Evolutionary conservation across 2,113 vertebrate species (phyloP), one percentile per base, ranked within the genome.

Genomic region (Tragelaphus scriptus): DNA sequence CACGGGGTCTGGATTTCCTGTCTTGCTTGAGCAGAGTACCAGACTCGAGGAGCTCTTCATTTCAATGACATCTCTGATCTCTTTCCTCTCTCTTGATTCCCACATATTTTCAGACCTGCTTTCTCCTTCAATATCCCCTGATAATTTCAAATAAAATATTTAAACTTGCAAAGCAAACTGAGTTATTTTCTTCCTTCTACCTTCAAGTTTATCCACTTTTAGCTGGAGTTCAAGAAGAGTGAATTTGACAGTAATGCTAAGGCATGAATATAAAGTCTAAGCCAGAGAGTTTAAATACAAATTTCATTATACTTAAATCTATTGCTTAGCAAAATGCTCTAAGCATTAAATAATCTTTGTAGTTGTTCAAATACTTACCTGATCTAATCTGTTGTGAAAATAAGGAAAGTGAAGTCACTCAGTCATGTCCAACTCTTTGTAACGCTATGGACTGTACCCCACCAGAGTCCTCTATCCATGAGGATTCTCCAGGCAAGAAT

Each of bases 61-160:
- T 91, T 55, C 47, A 80, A n/a, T 65, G 55, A n/a, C 71, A 32
- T 51, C 53, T 75, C 56, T 21, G 49, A 16, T 40, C n/a, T 32
- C 59, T 36, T 85, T 21, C 49, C 44, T 65, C 4, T 44, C n/a
- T 97, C 85, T 51, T 44, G 23, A 75, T 75, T 63, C 36, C 58
- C 12, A 36, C 6, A 1, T 21, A 36, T 85, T 96, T 96, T 85
- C 65, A 71, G 36, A 59, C 2, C 55, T 86, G 21, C 85, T 95
- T 97, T 91, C 56, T 92, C 40, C 81, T 93, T 59, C 30, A 91
- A 88, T 32, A 55, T 5, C 10, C 36, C 13, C 4, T 49, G 9
- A 81, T 86, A 44, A 65, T 94, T 75, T 94, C 90, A 94, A 98
- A 98, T 98, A 98, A 98, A 98, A 88, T 84, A 21, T 68, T 87